phyloP scores from a whole-genome alignment of 2,797 vertebrate genomes.

The Monodelphis domestica region DNA sequence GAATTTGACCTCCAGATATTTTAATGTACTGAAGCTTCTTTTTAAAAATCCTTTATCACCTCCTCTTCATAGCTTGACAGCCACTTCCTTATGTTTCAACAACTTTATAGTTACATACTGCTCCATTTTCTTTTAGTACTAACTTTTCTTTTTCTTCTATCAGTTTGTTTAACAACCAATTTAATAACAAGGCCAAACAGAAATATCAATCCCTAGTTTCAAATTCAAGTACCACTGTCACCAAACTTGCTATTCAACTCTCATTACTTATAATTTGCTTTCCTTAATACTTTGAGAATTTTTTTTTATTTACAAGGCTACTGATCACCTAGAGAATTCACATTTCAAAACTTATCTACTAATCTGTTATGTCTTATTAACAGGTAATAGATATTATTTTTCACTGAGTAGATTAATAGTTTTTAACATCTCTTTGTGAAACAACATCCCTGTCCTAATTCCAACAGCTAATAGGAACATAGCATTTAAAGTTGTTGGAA shows the following conservation, averaged over 20 bases:
- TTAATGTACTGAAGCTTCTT: not conserved
- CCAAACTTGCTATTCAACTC: constrained; percentile 4
- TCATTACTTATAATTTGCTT: not conserved
- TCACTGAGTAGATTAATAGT: not conserved
- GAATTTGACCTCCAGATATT: not conserved
- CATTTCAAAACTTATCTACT: not conserved
- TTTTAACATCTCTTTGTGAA: not conserved
- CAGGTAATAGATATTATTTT: not conserved
- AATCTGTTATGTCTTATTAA: not conserved
- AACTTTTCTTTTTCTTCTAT: not conserved
- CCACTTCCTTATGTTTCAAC: not conserved
- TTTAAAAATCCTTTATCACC: not conserved
- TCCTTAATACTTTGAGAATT: not conserved
- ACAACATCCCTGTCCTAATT: not conserved
- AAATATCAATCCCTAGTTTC: not conserved
- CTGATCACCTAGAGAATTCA: not conserved
- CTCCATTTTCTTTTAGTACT: not conserved
- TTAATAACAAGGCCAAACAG: not conserved
- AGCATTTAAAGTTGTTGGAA: not conserved
- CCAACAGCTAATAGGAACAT: not conserved
- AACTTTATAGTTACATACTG: not conserved
- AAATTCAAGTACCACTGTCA: constrained; percentile 19
- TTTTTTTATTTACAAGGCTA: not conserved
- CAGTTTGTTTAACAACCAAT: not conserved
- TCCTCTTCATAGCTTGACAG: not conserved